These are phyloP conservation scores for Colossoma macropomum DNA, from an alignment of 2,113 vertebrate species.

Conservation along the genomic window DNA sequence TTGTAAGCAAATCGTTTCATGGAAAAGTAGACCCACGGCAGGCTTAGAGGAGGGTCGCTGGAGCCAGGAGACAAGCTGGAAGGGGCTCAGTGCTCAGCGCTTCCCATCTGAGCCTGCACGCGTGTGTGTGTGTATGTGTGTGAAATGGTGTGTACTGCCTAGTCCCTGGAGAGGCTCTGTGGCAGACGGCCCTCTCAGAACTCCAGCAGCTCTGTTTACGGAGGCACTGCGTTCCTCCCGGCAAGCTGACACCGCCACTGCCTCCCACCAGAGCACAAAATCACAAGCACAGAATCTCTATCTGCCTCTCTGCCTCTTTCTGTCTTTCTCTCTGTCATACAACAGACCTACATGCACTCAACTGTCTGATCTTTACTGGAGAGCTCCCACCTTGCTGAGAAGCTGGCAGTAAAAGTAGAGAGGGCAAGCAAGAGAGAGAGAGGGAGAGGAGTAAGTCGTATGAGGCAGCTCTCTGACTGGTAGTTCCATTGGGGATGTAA, in stretches of 20 bases:
- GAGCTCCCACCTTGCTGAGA: neutral
- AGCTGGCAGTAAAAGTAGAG: neutral
- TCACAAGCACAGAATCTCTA: neutral
- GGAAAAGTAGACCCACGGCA: no score
- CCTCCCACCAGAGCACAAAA: neutral
- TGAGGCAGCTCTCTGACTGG: neutral
- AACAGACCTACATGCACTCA: neutral
- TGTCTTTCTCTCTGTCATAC: neutral
- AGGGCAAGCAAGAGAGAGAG: constrained; percentile 12
- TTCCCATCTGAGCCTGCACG: neutral
- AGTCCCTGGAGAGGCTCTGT: constrained; percentile 1
- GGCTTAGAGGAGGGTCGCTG: neutral
- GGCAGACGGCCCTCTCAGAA: neutral
- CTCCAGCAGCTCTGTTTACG: neutral
- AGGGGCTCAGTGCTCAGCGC: neutral
- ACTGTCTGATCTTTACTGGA: neutral
- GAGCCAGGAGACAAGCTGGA: neutral
- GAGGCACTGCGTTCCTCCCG: neutral
- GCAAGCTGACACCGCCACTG: neutral
- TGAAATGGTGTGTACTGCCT: neutral
- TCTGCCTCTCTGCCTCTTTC: constrained; percentile 1
- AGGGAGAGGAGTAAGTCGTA: constrained; percentile 9
- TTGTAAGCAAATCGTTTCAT: no score
- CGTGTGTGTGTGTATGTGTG: neutral
- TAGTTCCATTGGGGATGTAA: no score